Conservation (phyloP, 2,888 invertebrate species). For the Apocheima hispidaria region DNA sequence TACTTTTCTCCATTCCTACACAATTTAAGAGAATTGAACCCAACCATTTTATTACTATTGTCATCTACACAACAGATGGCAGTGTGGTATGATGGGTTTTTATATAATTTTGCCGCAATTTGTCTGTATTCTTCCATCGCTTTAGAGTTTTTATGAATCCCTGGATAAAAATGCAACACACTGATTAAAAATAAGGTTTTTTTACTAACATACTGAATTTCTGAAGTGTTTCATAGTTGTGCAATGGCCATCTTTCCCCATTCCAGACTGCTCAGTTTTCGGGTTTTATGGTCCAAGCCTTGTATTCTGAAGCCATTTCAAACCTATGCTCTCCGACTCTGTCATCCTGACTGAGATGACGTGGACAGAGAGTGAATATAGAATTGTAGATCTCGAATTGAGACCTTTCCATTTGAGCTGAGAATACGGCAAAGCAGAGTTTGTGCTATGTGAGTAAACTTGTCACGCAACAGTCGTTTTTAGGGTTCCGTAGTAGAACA, state of each 20-base stretch:
- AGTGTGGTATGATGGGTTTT: constrained; percentile 36
- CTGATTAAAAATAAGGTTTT: background rate
- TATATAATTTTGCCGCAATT: constrained; percentile 30
- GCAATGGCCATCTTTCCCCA: background rate
- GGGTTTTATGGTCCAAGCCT: background rate
- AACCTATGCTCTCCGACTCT: no score
- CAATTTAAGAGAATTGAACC: constrained; percentile 43
- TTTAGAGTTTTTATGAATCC: constrained; percentile 45
- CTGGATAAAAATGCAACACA: constrained; percentile 32
- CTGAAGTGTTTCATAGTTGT: no score
- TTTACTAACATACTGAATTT: no score
- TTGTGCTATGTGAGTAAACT: no score
- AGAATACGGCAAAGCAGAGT: no score
- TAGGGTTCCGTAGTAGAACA: no score
- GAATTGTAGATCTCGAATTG: no score
- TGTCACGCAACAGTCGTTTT: no score
- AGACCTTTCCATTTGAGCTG: no score
- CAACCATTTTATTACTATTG: constrained; percentile 47
- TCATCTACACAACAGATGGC: constrained; percentile 53
- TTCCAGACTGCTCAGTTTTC: background rate
- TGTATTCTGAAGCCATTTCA: no score
- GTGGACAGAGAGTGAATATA: no score
- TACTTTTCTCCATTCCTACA: constrained; percentile 11
- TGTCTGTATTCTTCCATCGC: constrained; percentile 49
- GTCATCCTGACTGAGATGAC: no score